A percentile compares a stretch with the other conserved stretches of the same genome.
Conservation (phyloP, 2,888 invertebrate genomes). For the Perithous albicinctus region DNA sequence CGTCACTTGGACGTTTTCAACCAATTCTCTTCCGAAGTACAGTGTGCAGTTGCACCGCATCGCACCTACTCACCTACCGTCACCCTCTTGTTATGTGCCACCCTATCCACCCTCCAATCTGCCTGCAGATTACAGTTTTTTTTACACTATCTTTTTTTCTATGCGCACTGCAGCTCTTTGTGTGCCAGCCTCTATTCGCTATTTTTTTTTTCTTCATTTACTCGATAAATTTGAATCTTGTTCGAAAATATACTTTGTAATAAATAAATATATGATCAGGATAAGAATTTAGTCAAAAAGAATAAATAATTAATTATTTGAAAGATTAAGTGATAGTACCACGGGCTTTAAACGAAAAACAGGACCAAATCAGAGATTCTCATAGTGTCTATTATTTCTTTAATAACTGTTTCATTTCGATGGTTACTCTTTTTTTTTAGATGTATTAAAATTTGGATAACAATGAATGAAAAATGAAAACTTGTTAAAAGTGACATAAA, state of each 20-base stretch:
- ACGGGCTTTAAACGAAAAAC: no score
- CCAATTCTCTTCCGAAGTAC: neutral
- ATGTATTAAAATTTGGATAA: no score
- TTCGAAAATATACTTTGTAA: neutral
- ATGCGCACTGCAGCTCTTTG: neutral
- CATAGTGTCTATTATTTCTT: no score
- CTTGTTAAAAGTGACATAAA: no score
- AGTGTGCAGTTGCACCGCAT: neutral
- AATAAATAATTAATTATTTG: no score
- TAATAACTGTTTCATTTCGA: no score
- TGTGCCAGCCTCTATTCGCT: neutral
- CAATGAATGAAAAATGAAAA: no score
- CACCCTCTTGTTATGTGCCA: neutral
- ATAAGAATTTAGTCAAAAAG: neutral
- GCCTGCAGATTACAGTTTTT: neutral
- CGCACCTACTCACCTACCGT: neutral
- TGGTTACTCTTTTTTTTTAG: no score
- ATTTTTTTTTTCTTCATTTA: slow-evolving; percentile 1
- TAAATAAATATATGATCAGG: neutral
- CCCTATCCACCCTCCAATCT: neutral
- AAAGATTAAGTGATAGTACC: no score
- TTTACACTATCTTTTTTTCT: neutral
- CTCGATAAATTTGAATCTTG: neutral
- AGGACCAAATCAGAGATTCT: no score
- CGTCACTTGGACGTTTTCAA: slow-evolving; percentile 24